Conservation (phyloP, 30 jellyfish, hydroid and myxozoan genomes). For the Pelagia noctiluca region DNA sequence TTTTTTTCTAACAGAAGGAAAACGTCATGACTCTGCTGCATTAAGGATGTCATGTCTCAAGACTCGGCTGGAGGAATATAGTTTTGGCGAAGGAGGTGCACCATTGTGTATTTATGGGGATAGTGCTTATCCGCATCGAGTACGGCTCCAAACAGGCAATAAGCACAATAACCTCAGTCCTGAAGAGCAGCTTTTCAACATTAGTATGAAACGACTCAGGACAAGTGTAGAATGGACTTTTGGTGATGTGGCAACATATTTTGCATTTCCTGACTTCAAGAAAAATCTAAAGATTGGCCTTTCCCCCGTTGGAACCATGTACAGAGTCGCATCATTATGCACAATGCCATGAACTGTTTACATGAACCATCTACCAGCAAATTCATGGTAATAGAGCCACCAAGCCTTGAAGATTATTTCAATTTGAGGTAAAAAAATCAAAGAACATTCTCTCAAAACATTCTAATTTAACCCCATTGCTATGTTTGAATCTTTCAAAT, state of each 20-base stretch:
- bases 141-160: not conserved
- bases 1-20: not conserved
- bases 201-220: not conserved
- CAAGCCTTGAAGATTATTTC: not conserved
- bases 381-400: not conserved
- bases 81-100: not conserved
- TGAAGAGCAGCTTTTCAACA: not conserved
- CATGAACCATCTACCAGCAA: not conserved
- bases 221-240: not conserved
- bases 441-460: not conserved
- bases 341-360: not conserved
- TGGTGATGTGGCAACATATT: not conserved
- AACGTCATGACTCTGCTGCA: not conserved
- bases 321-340: not conserved
- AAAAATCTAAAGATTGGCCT: not conserved
- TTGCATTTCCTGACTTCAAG: not conserved
- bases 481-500: too few relatives aligned
- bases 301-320: not conserved
- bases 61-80: not conserved
- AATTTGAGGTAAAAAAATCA: not conserved
- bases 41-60: not conserved
- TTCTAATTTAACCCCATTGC: not conserved
- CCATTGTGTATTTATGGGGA: slow-evolving; percentile 2
- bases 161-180: not conserved
- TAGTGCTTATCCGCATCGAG: not conserved